A percentile compares a stretch with the other conserved stretches of the same genome.
Evolutionary conservation across 2,888 invertebrate genomes (phyloP).

Genomic region (Scaptomyza parva): DNA sequence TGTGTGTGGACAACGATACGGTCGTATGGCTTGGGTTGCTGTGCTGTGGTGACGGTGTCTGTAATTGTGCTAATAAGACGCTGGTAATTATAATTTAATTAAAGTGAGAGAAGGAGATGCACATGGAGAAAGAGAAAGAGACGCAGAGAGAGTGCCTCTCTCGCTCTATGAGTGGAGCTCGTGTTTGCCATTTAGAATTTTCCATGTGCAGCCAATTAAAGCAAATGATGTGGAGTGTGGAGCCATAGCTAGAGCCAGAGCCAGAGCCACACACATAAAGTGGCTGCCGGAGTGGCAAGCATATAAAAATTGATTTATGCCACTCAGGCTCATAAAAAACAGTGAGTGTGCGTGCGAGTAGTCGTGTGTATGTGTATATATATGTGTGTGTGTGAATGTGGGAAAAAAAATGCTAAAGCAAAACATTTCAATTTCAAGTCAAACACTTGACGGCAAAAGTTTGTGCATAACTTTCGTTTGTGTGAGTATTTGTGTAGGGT

Average conservation of each 20-base stretch:
- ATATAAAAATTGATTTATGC: slow-evolving; percentile 72
- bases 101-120: slow-evolving; percentile 31
- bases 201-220: slow-evolving; percentile 68
- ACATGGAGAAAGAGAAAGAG: not conserved
- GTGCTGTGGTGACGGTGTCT: slow-evolving; percentile 51
- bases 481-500: too few species aligned
- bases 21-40: slow-evolving; percentile 37
- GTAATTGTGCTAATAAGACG: slow-evolving; percentile 73
- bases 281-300: slow-evolving; percentile 24
- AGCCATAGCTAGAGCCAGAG: not conserved
- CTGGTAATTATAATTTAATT: slow-evolving; percentile 79
- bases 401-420: slow-evolving; percentile 21
- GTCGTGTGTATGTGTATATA: not conserved
- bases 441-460: slow-evolving; percentile 62
- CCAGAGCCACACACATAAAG: slow-evolving; percentile 7
- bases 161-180: slow-evolving; percentile 25
- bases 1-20: slow-evolving; percentile 22
- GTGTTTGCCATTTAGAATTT: slow-evolving; percentile 66
- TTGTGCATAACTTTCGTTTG: slow-evolving; percentile 39
- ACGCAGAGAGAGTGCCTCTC: not conserved
- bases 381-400: not conserved
- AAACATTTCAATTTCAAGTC: slow-evolving; percentile 67
- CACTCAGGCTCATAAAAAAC: slow-evolving; percentile 9
- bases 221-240: slow-evolving; percentile 10
- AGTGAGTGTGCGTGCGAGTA: not conserved